Conservation (phyloP, 2,888 invertebrate genomes). For the Trachelus stipa region DNA sequence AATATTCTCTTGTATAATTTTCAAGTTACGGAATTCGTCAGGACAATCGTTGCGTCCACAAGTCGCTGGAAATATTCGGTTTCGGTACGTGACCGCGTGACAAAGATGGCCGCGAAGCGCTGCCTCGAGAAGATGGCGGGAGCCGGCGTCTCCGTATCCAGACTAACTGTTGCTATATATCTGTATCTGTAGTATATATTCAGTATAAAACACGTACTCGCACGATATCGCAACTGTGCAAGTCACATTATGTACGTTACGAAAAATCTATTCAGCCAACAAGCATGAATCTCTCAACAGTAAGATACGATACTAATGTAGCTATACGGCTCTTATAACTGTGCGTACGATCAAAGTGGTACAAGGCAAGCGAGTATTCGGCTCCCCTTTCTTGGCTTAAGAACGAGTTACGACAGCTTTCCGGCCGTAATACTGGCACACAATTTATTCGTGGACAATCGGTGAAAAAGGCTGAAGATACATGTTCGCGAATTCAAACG, state of each 20-base stretch:
- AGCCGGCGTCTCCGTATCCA: conserved; percentile 12
- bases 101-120: conserved; percentile 51
- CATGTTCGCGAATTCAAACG: not conserved
- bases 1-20: not conserved
- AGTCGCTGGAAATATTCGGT: conserved; percentile 11
- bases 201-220: not conserved
- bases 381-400: conserved; percentile 30
- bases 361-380: conserved; percentile 40
- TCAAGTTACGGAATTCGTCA: not conserved
- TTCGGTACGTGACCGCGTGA: conserved; percentile 32
- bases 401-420: conserved; percentile 7
- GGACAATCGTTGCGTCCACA: not conserved
- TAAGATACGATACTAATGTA: conserved; percentile 17
- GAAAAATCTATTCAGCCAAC: conserved; percentile 5
- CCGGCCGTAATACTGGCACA: not conserved
- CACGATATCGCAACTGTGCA: not conserved
- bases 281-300: not conserved
- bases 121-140: conserved; percentile 50
- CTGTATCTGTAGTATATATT: conserved; percentile 3
- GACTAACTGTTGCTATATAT: not conserved
- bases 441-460: not conserved
- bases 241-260: not conserved
- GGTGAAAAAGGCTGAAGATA: not conserved
- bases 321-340: conserved; percentile 32
- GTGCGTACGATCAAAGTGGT: conserved; percentile 35